These are phyloP conservation scores for Caenorhabditis remanei DNA, from an alignment of 1,140 invertebrate genomes.

Conservation along the genomic window DNA sequence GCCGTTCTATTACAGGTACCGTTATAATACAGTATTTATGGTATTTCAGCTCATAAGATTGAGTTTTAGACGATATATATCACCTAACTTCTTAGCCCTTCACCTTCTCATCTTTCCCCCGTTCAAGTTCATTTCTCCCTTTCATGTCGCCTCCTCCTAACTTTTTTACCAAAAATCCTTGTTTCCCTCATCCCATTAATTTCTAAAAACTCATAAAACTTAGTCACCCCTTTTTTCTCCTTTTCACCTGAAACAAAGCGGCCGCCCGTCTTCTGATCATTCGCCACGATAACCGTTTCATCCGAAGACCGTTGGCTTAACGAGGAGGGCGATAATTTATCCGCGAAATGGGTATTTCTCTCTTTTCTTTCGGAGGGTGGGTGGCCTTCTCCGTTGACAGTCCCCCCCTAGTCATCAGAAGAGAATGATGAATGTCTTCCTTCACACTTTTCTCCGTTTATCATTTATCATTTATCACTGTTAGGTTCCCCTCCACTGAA, in stretches of 20 bases:
- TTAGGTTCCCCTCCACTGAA: not conserved
- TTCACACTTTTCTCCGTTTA: slow-evolving; percentile 34
- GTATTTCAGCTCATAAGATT: too few relatives aligned
- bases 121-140: too few relatives aligned
- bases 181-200: not conserved
- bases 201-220: not conserved
- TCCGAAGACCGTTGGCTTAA: not conserved
- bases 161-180: not conserved
- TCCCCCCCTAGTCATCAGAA: not conserved
- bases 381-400: not conserved
- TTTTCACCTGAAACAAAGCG: not conserved
- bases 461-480: slow-evolving; percentile 31
- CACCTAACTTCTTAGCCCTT: too few relatives aligned
- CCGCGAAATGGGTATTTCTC: slow-evolving; percentile 36
- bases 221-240: not conserved
- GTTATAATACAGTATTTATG: too few relatives aligned
- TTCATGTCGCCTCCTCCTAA: too few relatives aligned
- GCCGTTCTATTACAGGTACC: too few relatives aligned
- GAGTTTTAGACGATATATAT: too few relatives aligned
- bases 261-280: not conserved
- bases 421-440: slow-evolving; percentile 14
- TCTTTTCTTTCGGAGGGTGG: not conserved
- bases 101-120: too few relatives aligned
- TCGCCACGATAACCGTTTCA: slow-evolving; percentile 9
- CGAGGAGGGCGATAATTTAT: slow-evolving; percentile 40